A percentile compares a stretch with the other conserved stretches of the same genome.
phyloP scores from a whole-genome alignment of 2,113 vertebrate genomes.

The Neofelis nebulosa region DNA sequence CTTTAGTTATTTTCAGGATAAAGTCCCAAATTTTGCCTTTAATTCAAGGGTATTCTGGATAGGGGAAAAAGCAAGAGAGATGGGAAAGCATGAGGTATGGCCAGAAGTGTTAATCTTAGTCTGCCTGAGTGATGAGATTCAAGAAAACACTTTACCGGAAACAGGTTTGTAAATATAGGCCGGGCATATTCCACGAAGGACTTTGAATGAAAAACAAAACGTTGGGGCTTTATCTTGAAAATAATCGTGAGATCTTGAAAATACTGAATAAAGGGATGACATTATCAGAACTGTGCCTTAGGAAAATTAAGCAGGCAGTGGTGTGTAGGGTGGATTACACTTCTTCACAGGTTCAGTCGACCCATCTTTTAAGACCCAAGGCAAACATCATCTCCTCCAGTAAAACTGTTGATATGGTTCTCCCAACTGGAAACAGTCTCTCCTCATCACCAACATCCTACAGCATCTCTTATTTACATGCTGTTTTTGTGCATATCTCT shows the following conservation, averaged over 20 bases:
- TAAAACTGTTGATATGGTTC: background rate
- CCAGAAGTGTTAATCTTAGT: background rate
- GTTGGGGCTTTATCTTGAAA: background rate
- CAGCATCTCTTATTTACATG: background rate
- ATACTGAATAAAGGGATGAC: background rate
- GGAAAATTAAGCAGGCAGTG: background rate
- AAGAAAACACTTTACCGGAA: background rate
- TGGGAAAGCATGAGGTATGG: background rate
- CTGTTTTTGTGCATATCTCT: background rate
- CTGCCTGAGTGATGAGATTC: background rate
- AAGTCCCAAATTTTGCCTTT: background rate
- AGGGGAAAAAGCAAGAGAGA: background rate
- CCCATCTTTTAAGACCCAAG: background rate
- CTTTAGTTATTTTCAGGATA: background rate
- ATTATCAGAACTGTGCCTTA: background rate
- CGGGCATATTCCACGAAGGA: background rate
- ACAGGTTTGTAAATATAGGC: background rate
- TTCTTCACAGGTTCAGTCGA: background rate
- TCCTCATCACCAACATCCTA: background rate
- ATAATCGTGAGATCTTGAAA: background rate
- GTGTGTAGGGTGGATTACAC: background rate
- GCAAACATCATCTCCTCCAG: background rate
- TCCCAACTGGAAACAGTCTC: background rate
- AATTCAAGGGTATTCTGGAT: background rate
- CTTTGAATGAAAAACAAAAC: conserved; percentile 1